Conservation (phyloP, 2,113 vertebrate genomes). For the Raja brachyura region DNA sequence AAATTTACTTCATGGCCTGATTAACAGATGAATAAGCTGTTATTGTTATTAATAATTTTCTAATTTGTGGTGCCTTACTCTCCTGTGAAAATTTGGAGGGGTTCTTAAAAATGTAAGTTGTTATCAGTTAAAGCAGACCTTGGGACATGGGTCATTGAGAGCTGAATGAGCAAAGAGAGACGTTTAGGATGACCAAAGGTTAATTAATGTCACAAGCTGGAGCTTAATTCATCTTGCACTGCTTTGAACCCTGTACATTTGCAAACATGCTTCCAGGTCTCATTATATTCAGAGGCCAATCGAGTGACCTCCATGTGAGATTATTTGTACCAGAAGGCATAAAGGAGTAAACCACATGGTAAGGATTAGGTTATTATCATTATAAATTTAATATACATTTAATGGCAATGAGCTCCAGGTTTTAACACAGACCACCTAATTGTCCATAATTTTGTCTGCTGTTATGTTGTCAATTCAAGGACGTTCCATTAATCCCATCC, state of each 20-base stretch:
- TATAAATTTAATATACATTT: conserved; percentile 4
- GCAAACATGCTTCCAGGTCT: background rate
- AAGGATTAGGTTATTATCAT: conserved; percentile 6
- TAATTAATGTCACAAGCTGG: conserved; percentile 36
- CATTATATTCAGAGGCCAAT: background rate
- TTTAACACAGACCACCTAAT: conserved; percentile 18
- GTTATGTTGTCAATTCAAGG: conserved; percentile 6
- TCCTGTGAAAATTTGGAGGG: background rate
- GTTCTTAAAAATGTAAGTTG: background rate
- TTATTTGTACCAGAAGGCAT: conserved; percentile 12
- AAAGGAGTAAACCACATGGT: background rate
- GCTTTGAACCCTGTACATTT: background rate
- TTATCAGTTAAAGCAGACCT: background rate
- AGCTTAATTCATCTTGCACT: conserved; percentile 16
- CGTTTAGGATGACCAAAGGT: conserved; percentile 18
- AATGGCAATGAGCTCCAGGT: background rate
- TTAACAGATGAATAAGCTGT: background rate
- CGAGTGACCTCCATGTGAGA: conserved; percentile 10
- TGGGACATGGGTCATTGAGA: background rate
- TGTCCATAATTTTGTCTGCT: background rate
- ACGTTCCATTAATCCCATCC: background rate
- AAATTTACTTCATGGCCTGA: background rate
- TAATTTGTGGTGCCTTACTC: background rate
- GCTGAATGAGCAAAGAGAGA: background rate
- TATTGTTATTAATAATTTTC: background rate